Percentiles rank a stretch among this genome's conserved stretches.
These are phyloP conservation scores for Empis livida DNA, from an alignment of 2,888 invertebrate species.

Conservation along the genomic window DNA sequence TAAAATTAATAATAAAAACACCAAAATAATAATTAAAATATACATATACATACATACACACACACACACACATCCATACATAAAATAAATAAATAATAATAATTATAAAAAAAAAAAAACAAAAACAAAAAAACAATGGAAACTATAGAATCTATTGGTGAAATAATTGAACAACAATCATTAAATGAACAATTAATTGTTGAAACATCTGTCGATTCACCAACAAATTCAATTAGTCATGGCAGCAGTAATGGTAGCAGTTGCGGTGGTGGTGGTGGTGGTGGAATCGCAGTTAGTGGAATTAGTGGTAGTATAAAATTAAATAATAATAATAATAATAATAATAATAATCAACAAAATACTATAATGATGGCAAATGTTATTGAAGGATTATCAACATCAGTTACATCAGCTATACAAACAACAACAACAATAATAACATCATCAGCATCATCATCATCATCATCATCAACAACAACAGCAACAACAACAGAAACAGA, in stretches of 20 bases:
- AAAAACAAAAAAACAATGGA: constrained; percentile 1
- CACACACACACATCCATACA: too few relatives aligned
- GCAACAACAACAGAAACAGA: constrained; percentile 6
- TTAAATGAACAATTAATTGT: constrained; percentile 37
- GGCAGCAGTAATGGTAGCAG: constrained; percentile 8
- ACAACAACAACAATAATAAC: constrained; percentile 7
- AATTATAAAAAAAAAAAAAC: background rate
- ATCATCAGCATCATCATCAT: constrained; percentile 6
- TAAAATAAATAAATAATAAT: too few relatives aligned
- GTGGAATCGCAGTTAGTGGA: background rate
- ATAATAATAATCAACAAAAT: constrained; percentile 10
- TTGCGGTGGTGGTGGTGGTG: constrained; percentile 3
- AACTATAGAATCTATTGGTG: constrained; percentile 45
- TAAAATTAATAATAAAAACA: too few relatives aligned
- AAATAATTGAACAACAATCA: constrained; percentile 45
- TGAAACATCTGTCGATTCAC: constrained; percentile 38
- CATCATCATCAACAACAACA: constrained; percentile 8
- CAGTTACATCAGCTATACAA: constrained; percentile 5
- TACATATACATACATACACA: too few relatives aligned
- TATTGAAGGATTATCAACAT: constrained; percentile 11
- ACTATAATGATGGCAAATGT: constrained; percentile 5
- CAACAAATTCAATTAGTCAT: constrained; percentile 20
- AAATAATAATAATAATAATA: constrained; percentile 15
- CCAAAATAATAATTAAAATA: too few relatives aligned
- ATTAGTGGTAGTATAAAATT: constrained; percentile 12